These are phyloP conservation scores for Lophura nycthemera DNA, from an alignment of 2,113 vertebrate species.

Conservation along the genomic window DNA sequence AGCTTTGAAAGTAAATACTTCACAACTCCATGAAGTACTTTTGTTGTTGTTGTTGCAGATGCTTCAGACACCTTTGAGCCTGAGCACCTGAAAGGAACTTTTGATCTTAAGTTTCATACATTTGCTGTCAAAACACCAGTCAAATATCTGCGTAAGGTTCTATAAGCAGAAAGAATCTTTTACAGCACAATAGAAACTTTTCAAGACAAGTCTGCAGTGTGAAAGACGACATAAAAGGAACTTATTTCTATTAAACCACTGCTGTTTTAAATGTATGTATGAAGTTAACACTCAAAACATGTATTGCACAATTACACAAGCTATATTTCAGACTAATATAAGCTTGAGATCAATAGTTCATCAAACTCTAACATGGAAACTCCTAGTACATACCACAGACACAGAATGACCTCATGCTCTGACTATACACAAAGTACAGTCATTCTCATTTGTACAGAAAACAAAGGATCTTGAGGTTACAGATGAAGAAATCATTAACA, in stretches of 20 bases:
- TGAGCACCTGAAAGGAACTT: conserved; percentile 19
- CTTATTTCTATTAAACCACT: neutral
- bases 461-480: neutral
- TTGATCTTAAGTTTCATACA: neutral
- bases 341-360: neutral
- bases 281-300: neutral
- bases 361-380: neutral
- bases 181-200: neutral
- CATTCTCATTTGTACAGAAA: neutral
- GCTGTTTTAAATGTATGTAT: neutral
- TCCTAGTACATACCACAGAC: neutral
- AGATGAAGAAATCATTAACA: neutral
- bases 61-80: conserved; percentile 19
- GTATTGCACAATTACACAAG: neutral
- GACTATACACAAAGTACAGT: neutral
- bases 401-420: neutral
- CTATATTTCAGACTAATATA: neutral
- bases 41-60: neutral
- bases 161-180: neutral
- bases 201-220: neutral
- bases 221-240: neutral
- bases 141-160: neutral
- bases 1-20: neutral
- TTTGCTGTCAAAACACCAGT: neutral
- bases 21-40: neutral